Percentiles rank a stretch among this genome's conserved stretches.
Conservation (phyloP, 1,140 invertebrate genomes). For the Ceratitis capitata region DNA sequence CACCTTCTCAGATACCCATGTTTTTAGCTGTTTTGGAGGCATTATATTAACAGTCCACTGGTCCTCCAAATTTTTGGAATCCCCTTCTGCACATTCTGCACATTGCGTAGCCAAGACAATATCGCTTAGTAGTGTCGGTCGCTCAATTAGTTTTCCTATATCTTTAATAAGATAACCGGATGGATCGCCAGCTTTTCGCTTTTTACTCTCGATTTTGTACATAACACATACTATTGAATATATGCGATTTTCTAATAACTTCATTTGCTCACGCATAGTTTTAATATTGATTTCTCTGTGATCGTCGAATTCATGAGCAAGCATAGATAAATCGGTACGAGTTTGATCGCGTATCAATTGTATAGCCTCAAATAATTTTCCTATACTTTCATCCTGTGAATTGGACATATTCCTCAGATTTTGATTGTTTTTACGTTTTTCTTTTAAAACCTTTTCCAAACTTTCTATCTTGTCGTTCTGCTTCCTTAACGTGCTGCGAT, state of each 20-base stretch:
- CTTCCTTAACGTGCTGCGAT: slow-evolving; percentile 49
- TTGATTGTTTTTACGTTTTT: not conserved
- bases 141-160: slow-evolving; percentile 55
- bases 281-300: slow-evolving; percentile 53
- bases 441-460: not conserved
- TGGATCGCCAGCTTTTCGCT: slow-evolving; percentile 43
- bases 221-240: slow-evolving; percentile 55
- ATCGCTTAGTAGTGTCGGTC: slow-evolving; percentile 55
- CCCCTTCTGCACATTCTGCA: slow-evolving; percentile 59
- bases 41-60: slow-evolving; percentile 53
- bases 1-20: slow-evolving; percentile 58
- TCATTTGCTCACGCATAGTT: slow-evolving; percentile 51
- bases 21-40: slow-evolving; percentile 51
- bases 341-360: slow-evolving; percentile 48
- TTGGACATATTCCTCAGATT: slow-evolving; percentile 44
- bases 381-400: slow-evolving; percentile 49
- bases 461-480: slow-evolving; percentile 41
- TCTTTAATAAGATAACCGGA: slow-evolving; percentile 53
- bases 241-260: slow-evolving; percentile 51
- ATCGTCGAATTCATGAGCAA: slow-evolving; percentile 51
- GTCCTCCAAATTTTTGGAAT: slow-evolving; percentile 59
- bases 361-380: slow-evolving; percentile 51
- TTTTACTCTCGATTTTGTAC: slow-evolving; percentile 50
- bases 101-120: slow-evolving; percentile 60
- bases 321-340: slow-evolving; percentile 52